These are phyloP conservation scores for Drosophila teissieri DNA, from an alignment of 1,140 invertebrate genomes.

Conservation along the genomic window DNA sequence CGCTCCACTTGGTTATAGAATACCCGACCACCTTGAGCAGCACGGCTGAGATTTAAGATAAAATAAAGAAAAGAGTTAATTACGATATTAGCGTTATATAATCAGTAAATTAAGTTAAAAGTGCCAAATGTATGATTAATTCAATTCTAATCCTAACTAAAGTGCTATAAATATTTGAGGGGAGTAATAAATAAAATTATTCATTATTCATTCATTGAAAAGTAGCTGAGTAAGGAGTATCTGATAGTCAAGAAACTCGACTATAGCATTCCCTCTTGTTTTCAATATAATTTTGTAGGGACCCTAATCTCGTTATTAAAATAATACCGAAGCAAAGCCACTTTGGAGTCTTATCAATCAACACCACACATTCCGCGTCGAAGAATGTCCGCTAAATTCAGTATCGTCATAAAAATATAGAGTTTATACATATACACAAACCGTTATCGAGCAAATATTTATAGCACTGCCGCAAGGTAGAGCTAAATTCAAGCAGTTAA, in stretches of 20 bases:
- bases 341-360: constrained; percentile 38
- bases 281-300: no score
- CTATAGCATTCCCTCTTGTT: no score
- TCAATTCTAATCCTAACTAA: neutral
- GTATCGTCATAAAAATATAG: constrained; percentile 66
- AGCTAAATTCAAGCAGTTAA: constrained; percentile 21
- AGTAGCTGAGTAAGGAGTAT: no score
- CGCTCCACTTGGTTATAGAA: constrained; percentile 73
- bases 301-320: constrained; percentile 25
- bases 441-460: constrained; percentile 65
- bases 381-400: constrained; percentile 53
- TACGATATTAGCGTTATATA: constrained; percentile 1
- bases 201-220: no score
- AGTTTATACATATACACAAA: constrained; percentile 26
- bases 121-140: neutral
- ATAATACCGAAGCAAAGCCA: neutral
- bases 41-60: constrained; percentile 40
- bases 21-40: constrained; percentile 71
- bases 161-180: neutral
- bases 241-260: no score
- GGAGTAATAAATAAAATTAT: no score
- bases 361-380: constrained; percentile 28
- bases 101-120: neutral
- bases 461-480: constrained; percentile 35
- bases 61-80: neutral